Percentiles rank a stretch among this genome's conserved stretches.
These are phyloP conservation scores for Dipodomys merriami DNA, from an alignment of 2,113 vertebrate species.

Conservation along the genomic window DNA sequence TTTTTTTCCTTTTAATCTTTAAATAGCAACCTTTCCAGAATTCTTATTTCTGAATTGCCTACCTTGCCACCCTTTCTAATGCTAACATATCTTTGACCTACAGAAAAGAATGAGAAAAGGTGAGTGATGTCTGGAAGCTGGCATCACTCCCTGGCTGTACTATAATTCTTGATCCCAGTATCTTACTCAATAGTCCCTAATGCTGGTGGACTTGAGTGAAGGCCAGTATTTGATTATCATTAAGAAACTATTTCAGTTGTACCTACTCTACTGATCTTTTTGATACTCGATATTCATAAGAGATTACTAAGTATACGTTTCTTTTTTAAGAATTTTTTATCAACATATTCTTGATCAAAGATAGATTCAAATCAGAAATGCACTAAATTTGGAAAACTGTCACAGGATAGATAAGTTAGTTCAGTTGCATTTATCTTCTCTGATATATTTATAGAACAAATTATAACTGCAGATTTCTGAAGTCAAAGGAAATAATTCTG, in stretches of 20 bases:
- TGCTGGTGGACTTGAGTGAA: background rate
- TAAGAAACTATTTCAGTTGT: slow-evolving; percentile 29
- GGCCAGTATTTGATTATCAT: background rate
- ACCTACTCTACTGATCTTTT: background rate
- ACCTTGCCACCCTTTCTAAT: background rate
- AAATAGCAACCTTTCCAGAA: background rate
- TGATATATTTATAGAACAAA: background rate
- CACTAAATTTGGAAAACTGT: slow-evolving; percentile 34
- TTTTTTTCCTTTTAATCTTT: background rate
- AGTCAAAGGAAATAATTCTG: slow-evolving; percentile 10
- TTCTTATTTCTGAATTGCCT: background rate
- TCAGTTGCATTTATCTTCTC: background rate
- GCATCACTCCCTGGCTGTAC: background rate
- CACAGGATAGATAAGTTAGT: background rate
- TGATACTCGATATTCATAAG: slow-evolving; percentile 33
- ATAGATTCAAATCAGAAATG: slow-evolving; percentile 40
- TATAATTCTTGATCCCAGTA: background rate
- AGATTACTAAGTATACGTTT: slow-evolving; percentile 1
- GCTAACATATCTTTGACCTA: background rate
- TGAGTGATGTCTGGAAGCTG: background rate
- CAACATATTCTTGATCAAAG: slow-evolving; percentile 13
- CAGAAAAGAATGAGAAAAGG: background rate
- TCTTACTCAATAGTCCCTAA: background rate
- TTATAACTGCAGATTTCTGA: slow-evolving; percentile 29
- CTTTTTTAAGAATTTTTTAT: slow-evolving; percentile 43